These are phyloP conservation scores for Pandemis cinnamomeana DNA, from an alignment of 2,888 invertebrate species.

Conservation along the genomic window DNA sequence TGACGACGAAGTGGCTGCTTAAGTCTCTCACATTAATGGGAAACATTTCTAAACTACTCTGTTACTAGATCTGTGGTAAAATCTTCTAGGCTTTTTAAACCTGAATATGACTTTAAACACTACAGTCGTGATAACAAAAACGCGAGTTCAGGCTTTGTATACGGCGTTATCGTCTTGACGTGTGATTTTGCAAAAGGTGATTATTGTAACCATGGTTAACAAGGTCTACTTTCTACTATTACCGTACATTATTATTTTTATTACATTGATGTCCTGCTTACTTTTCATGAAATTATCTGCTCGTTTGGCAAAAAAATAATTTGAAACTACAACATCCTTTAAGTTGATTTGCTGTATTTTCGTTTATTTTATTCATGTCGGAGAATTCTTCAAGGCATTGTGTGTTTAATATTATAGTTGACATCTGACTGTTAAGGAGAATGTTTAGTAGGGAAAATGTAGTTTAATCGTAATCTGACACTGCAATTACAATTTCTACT, in stretches of 20 bases:
- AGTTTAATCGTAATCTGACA: slow-evolving; percentile 9
- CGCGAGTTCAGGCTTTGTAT: background rate
- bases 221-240: slow-evolving; percentile 20
- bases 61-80: background rate
- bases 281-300: slow-evolving; percentile 1
- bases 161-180: background rate
- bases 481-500: slow-evolving; percentile 10
- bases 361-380: slow-evolving; percentile 20
- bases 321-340: slow-evolving; percentile 13
- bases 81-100: background rate
- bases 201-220: slow-evolving; percentile 16
- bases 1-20: background rate
- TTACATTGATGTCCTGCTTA: slow-evolving; percentile 11
- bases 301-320: slow-evolving; percentile 1
- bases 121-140: slow-evolving; percentile 9
- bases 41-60: background rate
- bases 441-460: background rate
- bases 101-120: background rate
- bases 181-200: slow-evolving; percentile 4
- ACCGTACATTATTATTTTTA: slow-evolving; percentile 24
- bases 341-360: slow-evolving; percentile 12
- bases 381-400: slow-evolving; percentile 12
- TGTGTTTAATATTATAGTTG: slow-evolving; percentile 14
- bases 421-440: slow-evolving; percentile 7
- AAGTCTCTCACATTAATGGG: too few species aligned